Evolutionary conservation across 2,797 vertebrate species (phyloP).

Genomic region (Remorina albescens): DNA sequence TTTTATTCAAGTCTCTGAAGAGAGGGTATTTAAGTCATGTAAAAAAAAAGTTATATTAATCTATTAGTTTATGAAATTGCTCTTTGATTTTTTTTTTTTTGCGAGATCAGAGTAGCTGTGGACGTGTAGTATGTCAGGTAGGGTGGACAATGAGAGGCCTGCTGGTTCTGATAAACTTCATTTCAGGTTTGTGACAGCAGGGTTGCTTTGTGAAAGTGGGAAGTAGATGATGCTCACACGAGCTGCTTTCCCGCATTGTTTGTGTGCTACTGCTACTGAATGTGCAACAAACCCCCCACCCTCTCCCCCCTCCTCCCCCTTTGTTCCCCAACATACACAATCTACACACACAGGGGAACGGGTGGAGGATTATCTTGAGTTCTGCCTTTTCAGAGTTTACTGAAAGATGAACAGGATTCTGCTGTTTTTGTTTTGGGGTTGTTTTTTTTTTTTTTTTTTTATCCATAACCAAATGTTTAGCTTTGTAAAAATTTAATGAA

Average conservation of each 20-base stretch:
- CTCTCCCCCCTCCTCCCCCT: no score
- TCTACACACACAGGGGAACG: constrained; percentile 44
- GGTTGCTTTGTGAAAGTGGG: constrained; percentile 54
- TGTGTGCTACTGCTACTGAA: constrained; percentile 78
- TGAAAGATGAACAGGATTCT: constrained; percentile 55
- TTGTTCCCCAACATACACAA: constrained; percentile 49
- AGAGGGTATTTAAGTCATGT: constrained; percentile 79
- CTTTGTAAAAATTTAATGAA: constrained; percentile 71
- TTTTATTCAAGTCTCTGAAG: constrained; percentile 76
- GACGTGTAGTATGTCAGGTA: constrained; percentile 47
- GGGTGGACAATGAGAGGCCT: constrained; percentile 40
- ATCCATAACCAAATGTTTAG: constrained; percentile 78
- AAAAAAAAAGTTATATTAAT: constrained; percentile 78
- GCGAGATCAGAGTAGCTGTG: constrained; percentile 57
- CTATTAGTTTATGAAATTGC: constrained; percentile 69
- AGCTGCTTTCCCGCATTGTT: constrained; percentile 62
- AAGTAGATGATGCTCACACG: constrained; percentile 38
- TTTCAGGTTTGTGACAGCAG: constrained; percentile 61
- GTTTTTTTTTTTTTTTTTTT: constrained; percentile 45
- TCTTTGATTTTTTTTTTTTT: constrained; percentile 50
- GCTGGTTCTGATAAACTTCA: constrained; percentile 48
- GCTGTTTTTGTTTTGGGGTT: constrained; percentile 51
- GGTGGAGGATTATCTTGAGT: constrained; percentile 54
- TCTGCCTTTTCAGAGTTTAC: constrained; percentile 68
- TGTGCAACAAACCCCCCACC: constrained; percentile 66